Base-by-base conservation (phyloP, 2,888 invertebrate genomes). In the Drosophila anomelani region DNA sequence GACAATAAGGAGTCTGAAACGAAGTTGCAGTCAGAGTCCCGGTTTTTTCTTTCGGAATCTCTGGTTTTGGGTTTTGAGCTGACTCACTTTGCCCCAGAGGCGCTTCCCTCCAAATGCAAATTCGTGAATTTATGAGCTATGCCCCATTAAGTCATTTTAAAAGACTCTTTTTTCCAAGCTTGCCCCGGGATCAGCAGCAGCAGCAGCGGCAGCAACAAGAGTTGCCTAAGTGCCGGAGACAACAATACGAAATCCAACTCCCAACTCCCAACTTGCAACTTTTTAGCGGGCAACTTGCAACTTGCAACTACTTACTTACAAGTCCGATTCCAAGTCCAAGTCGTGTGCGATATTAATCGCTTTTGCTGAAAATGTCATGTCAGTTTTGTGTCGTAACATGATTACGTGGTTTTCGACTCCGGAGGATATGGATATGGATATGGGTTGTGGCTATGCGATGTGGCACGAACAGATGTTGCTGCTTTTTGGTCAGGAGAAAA, bases 301-400 rank as follows among this genome's bases (percentile, higher is more conserved):
- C 32, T 54, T 29, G 39, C 43, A 55, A 72, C 47, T 53, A 72
- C 47, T 53, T 41, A 32, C 53, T 53, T 23, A 20, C 75, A 41
- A 49, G 66, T 63, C 75, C 59, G 41, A 43, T 66, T 59, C 64
- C 73, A 58, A 55, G 51, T 70, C 57, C 75, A 67, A 79, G 77
- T 85, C 88, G 86, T 88, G 88, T 89, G 84, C 85, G 90, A 90
- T 90, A 90, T 90, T 90, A 90, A 90, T 90, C 90, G 90, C 79
- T 83, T 85, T 81, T 81, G 89, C 80, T 89, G 87, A 84, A 90
- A 89, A 85, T 89, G 80, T 85, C 88, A 85, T 90, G 90, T 90
- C 90, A 90, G 85, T 80, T 85, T 83, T 85, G 80, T 90, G 90
- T 88, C 88, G 89, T 80, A 90, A 90, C 86, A 88, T 88, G 87